phyloP scores from a whole-genome alignment of 2,113 vertebrate genomes.

The human (Homo sapiens) region DNA sequence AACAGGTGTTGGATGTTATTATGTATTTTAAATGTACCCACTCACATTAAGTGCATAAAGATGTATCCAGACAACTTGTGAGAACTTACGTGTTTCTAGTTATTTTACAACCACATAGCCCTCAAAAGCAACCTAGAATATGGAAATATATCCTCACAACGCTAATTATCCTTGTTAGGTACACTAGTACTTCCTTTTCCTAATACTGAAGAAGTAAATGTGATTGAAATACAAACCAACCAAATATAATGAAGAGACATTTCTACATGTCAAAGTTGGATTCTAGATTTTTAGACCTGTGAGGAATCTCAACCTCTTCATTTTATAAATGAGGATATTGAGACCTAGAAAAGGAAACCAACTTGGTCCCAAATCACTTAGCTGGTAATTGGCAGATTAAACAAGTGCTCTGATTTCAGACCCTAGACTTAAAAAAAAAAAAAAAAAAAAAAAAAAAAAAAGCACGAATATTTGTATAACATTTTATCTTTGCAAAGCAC shows the following conservation, averaged over 20 bases:
- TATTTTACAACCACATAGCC: not conserved
- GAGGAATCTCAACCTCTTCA: not conserved
- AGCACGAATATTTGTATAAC: not conserved
- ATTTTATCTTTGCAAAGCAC: slow-evolving; percentile 2
- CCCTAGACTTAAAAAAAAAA: not conserved
- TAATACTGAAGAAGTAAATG: slow-evolving; percentile 35
- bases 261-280: not conserved
- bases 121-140: slow-evolving; percentile 31
- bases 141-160: not conserved
- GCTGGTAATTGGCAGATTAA: slow-evolving; percentile 39
- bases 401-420: slow-evolving; percentile 39
- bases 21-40: not conserved
- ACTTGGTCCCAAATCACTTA: not conserved
- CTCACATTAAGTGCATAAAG: not conserved
- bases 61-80: not conserved
- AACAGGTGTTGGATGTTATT: not conserved
- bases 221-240: slow-evolving; percentile 5
- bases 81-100: slow-evolving; percentile 22
- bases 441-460: not conserved
- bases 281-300: slow-evolving; percentile 44
- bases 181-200: not conserved
- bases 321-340: slow-evolving; percentile 16
- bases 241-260: slow-evolving; percentile 5
- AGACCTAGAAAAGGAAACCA: slow-evolving; percentile 7
- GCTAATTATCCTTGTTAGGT: not conserved